Evolutionary conservation across 2,113 vertebrate species (phyloP).

Genomic region (Odontophorus gujanensis): DNA sequence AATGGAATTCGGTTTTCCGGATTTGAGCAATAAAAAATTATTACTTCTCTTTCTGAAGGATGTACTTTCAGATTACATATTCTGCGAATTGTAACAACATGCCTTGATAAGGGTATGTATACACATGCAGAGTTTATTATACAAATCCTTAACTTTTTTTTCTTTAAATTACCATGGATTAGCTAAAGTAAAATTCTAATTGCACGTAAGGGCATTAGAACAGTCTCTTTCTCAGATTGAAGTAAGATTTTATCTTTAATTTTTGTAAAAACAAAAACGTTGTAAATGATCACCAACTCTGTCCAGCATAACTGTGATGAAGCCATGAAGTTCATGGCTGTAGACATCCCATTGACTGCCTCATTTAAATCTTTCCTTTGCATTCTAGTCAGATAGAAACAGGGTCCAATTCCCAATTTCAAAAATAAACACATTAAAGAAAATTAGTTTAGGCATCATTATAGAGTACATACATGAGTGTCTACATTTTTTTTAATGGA

Average conservation of each 20-base stretch:
- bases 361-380: conserved; percentile 9
- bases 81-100: neutral
- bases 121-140: neutral
- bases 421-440: conserved; percentile 65
- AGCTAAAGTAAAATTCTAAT: neutral
- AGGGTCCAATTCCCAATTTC: conserved; percentile 28
- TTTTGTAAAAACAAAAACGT: neutral
- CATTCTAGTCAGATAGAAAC: conserved; percentile 43
- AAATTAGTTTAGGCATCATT: conserved; percentile 58
- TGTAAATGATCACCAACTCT: neutral
- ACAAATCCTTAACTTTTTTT: neutral
- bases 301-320: neutral
- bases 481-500: conserved; percentile 23
- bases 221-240: neutral
- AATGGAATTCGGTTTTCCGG: neutral
- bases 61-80: neutral
- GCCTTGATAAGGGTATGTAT: neutral
- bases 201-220: neutral
- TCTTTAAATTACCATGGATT: neutral
- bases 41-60: neutral
- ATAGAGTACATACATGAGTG: conserved; percentile 28
- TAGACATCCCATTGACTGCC: neutral
- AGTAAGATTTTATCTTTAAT: neutral
- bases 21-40: neutral
- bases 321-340: neutral